Base-by-base conservation (phyloP, 2,888 invertebrate species). In the Amaurobius ferox region DNA sequence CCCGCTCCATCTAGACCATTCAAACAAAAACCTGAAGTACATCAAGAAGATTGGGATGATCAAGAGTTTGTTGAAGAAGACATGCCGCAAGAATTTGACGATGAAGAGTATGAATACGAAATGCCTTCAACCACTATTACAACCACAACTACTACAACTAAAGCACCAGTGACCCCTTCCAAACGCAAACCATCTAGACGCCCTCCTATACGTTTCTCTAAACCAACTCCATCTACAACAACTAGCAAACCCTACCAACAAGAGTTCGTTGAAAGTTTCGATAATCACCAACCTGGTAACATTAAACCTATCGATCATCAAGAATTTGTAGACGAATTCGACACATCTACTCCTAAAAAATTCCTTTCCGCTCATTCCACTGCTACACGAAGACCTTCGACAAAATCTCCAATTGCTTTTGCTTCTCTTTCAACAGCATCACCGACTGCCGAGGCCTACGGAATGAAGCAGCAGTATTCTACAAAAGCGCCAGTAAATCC, bases 341-440 rank as follows among this genome's bases (percentile, higher is more conserved):
- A 67, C 11, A 66, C 72, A 7, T 66, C 79, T 1, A 64, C 79
- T 5, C 73, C 66, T 23, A 68, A 68, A 78, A 79, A 79, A 35
- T 32, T 1, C 19, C 16, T 28, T 13, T 32, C 19, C 32, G 26
- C 23, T 9, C 66, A 23, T 28, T 35, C 77, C 11, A 39, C 83
- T 0, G 61, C 79, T 1, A 39, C 68, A 1, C 64, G 62, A 1
- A 40, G 44, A 26, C 61, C 78, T 1, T 35, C 70, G 2, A 68
- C 64, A 64, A 79, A 71, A 39, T 28, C 66, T 66, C 44, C 72
- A 67, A 66, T 64, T 48, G 3, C 16, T n/a, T 78, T 78, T 85
- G 61, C 79, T 78, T 74, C 72, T 79, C 48, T 86, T 40, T 39
- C 86, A n/a, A 71, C 86, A 86, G 86, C 66, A 11, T 86, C 86